These are phyloP conservation scores for Nephrotoma appendiculata DNA, from an alignment of 2,888 invertebrate species.

Conservation along the genomic window DNA sequence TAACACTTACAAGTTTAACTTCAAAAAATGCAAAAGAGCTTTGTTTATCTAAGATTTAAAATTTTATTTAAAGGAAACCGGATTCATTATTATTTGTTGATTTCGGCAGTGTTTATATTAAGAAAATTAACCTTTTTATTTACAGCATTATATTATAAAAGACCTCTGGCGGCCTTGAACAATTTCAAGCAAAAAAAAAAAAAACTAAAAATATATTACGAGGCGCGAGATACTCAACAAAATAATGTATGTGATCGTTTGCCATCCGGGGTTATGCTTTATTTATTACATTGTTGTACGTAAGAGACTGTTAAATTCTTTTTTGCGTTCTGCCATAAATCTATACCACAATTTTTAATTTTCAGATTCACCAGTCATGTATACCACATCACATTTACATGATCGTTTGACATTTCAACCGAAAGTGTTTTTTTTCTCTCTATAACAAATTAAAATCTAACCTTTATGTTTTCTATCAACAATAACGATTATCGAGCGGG, in stretches of 20 bases:
- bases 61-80: not conserved
- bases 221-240: not conserved
- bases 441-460: not conserved
- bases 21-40: not conserved
- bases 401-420: not conserved
- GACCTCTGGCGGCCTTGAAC: not conserved
- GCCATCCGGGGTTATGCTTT: not conserved
- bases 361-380: not conserved
- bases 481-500: not conserved
- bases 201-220: not conserved
- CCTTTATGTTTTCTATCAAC: not conserved
- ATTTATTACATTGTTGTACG: not conserved
- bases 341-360: not conserved
- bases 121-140: not conserved
- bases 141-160: not conserved
- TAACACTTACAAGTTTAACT: not conserved
- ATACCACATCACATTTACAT: not conserved
- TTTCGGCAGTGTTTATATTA: not conserved
- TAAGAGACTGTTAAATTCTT: not conserved
- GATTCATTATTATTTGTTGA: not conserved
- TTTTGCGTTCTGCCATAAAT: not conserved
- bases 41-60: not conserved
- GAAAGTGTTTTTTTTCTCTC: not conserved
- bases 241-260: not conserved
- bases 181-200: not conserved